Base-by-base conservation (phyloP, 2,888 invertebrate species). In the Trachelus stipa region DNA sequence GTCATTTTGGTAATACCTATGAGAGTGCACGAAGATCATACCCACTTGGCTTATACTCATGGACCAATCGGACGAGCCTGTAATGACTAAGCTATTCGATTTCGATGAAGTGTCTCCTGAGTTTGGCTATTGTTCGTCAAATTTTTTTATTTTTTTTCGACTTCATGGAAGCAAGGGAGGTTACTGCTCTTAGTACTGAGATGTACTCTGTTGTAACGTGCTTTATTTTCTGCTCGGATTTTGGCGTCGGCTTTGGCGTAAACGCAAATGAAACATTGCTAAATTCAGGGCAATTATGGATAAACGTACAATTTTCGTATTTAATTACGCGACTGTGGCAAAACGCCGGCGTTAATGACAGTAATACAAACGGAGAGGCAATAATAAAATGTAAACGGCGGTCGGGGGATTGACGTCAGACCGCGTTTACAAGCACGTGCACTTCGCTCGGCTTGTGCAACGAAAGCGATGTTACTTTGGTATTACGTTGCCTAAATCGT, bases 211-310 rank as follows among this genome's bases (percentile, higher is more conserved):
- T 56, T 9, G 56, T 56, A 56, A 56, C 56, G 56, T 23, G 23
- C 56, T 56, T 56, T 23, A 56, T 56, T 56, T 56, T 56, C 56
- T 23, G 9, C 23, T 23, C 23, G 23, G 23, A 9, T 56, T 56
- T 56, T 56, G 56, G 56, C 56, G 56, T 23, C 56, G 23, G 56
- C 56, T 56, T 56, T 56, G 31, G 71, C 71, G 83, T 81, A 81
- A 84, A 83, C 77, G 83, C 83, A 86, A 88, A 89, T 89, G 87
- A 88, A 88, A 87, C 85, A 89, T 89, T 90, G 87, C 88, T 85
- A 89, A 90, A 90, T 88, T 89, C 87, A 83, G 87, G 85, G 83
- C 87, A 88, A 87, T 88, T 87, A 85, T 85, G 83, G 84, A 84
- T 84, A 85, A 83, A 84, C 83, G 86, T 85, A 85, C 87, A 88